Evolutionary conservation across 2,888 invertebrate species (phyloP).

Genomic region (Liposcelis brunnea): DNA sequence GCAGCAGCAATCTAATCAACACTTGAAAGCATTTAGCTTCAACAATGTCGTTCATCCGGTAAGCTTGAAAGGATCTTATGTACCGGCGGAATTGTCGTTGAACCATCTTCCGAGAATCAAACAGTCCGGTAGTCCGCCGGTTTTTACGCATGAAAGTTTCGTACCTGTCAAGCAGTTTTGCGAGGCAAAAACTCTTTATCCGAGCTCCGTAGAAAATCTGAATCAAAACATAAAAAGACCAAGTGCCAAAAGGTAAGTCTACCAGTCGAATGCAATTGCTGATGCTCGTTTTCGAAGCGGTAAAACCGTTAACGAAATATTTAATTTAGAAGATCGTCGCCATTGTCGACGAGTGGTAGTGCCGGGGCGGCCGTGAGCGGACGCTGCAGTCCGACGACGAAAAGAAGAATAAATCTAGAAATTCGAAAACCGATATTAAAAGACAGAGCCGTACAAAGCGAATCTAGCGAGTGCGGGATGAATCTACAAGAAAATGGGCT

Average conservation of each 20-base stretch:
- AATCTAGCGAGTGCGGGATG: not conserved
- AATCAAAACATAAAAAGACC: not conserved
- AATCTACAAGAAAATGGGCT: not conserved
- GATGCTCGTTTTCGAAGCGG: too few species aligned
- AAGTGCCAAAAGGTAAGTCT: not conserved
- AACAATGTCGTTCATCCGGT: not conserved
- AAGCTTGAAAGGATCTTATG: not conserved
- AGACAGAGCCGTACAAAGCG: slow-evolving; percentile 7
- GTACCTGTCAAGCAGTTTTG: not conserved
- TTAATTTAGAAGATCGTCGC: too few species aligned
- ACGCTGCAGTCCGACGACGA: not conserved
- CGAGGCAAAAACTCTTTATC: not conserved
- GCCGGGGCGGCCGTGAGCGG: not conserved
- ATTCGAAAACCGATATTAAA: not conserved
- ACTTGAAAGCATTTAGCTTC: slow-evolving; percentile 1
- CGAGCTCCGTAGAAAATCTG: not conserved
- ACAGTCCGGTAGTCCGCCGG: slow-evolving; percentile 23
- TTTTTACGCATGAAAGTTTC: not conserved
- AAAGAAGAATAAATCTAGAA: not conserved
- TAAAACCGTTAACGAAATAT: too few species aligned
- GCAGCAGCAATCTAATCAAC: slow-evolving; percentile 12
- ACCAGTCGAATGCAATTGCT: too few species aligned
- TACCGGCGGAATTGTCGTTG: not conserved
- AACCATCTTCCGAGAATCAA: slow-evolving; percentile 21
- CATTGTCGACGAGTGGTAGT: not conserved